These are phyloP conservation scores for Accipiter virgatus DNA, from an alignment of 2,113 vertebrate species.

Conservation along the genomic window DNA sequence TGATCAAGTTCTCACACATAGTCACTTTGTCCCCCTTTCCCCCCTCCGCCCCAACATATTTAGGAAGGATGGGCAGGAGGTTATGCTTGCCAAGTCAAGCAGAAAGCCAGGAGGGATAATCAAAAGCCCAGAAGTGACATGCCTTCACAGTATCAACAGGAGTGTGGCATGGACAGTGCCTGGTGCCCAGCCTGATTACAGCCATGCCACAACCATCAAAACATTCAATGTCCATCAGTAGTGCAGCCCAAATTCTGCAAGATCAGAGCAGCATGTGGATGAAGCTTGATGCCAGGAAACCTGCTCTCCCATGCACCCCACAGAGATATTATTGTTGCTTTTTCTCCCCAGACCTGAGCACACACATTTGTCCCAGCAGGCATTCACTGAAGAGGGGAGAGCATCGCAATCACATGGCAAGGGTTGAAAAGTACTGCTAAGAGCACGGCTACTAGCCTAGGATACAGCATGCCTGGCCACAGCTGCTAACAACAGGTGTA, in stretches of 20 bases:
- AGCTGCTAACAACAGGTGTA: not conserved
- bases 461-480: not conserved
- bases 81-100: not conserved
- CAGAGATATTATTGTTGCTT: not conserved
- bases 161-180: fast-evolving
- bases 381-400: not conserved
- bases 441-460: not conserved
- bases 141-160: not conserved
- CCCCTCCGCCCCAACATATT: fast-evolving
- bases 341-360: not conserved
- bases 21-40: not conserved
- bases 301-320: not conserved
- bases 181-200: not conserved
- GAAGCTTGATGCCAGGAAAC: not conserved
- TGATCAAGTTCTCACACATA: not conserved
- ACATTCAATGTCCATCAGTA: fast-evolving
- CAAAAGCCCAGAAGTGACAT: not conserved
- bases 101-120: not conserved
- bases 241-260: not conserved
- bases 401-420: not conserved
- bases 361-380: not conserved
- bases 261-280: not conserved
- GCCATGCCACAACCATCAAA: not conserved
- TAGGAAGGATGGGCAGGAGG: not conserved
- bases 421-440: not conserved